Base-by-base conservation (phyloP, 2,888 invertebrate genomes). In the Perizoma flavofasciatum region DNA sequence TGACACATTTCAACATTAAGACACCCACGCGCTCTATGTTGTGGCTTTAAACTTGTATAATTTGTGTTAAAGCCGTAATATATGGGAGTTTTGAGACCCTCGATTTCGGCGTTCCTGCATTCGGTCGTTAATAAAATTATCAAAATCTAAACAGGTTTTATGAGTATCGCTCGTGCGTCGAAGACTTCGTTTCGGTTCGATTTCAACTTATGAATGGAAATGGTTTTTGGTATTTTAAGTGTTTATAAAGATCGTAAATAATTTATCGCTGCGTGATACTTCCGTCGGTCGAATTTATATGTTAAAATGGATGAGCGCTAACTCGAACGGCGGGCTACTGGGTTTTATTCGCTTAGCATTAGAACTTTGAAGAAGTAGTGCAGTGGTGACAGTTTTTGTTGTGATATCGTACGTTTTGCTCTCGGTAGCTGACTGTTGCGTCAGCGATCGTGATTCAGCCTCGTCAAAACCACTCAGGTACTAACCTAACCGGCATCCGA, bases 21-120 rank as follows among this genome's bases (percentile, higher is more conserved):
- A 85, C 90, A 81, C 92, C 92, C 91, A 92, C 92, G 74, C 79
- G 74, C 79, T 76, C 86, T 85, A 85, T 89, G 89, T 90, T 90
- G 90, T 90, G 87, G 83, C 86, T 88, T 77, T 85, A 87, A 89
- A 89, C 84, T 89, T 82, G 89, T 92, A 91, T 91, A 91, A 92
- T 90, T 92, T 91, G 92, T 92, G 91, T 89, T 91, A 91, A 92
- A 88, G 88, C 90, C 68, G 83, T 92, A 91, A 92, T 90, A 92
- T 92, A 92, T 90, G 91, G 85, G 85, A 85, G 80, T 88, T 86
- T 82, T 81, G 86, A 85, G 82, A 82, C 81, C 83, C 87, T 86
- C 83, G 83, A 81, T 80, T 78, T 81, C 83, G 79, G 79, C 78
- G 86, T 82, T 83, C 85, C 88, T 86, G 83, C 85, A 84, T 88